Percentiles rank a stretch among this genome's conserved stretches.
phyloP scores from a whole-genome alignment of 1,140 invertebrate genomes.

The Psilanteris sp. region DNA sequence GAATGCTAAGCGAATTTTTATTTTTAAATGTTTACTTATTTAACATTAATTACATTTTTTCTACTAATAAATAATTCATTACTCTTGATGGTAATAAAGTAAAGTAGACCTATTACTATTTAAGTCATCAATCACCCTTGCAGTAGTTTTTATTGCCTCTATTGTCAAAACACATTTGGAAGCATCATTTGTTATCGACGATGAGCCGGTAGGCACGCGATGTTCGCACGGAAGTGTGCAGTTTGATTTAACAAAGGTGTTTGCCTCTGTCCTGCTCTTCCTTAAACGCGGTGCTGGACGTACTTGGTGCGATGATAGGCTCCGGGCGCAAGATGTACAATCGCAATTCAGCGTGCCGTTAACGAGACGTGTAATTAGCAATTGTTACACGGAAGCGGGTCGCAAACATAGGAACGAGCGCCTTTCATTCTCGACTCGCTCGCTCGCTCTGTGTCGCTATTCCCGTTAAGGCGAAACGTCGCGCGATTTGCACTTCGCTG shows the following conservation, averaged over 20 bases:
- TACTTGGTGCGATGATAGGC: slow-evolving; percentile 26
- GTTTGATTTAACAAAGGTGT: slow-evolving; percentile 37
- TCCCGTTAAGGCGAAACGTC: slow-evolving; percentile 59
- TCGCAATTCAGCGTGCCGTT: slow-evolving; percentile 56
- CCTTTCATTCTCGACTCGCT: slow-evolving; percentile 52
- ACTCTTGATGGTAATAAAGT: too few species aligned
- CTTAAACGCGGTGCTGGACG: slow-evolving; percentile 11
- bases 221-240: slow-evolving; percentile 43
- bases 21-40: too few species aligned
- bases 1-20: too few species aligned
- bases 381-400: slow-evolving; percentile 61
- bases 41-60: too few species aligned
- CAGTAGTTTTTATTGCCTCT: slow-evolving; percentile 4
- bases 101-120: neutral
- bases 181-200: slow-evolving; percentile 40
- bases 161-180: slow-evolving; percentile 30
- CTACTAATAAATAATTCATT: too few species aligned
- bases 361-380: slow-evolving; percentile 64
- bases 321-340: slow-evolving; percentile 41
- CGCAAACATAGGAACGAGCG: slow-evolving; percentile 52
- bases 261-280: slow-evolving; percentile 18
- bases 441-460: slow-evolving; percentile 27
- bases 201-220: slow-evolving; percentile 13
- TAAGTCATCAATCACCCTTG: slow-evolving; percentile 20
- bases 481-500: slow-evolving; percentile 54